phyloP scores from a whole-genome alignment of 2,888 invertebrate species.

The Phrixothrix hirtus region DNA sequence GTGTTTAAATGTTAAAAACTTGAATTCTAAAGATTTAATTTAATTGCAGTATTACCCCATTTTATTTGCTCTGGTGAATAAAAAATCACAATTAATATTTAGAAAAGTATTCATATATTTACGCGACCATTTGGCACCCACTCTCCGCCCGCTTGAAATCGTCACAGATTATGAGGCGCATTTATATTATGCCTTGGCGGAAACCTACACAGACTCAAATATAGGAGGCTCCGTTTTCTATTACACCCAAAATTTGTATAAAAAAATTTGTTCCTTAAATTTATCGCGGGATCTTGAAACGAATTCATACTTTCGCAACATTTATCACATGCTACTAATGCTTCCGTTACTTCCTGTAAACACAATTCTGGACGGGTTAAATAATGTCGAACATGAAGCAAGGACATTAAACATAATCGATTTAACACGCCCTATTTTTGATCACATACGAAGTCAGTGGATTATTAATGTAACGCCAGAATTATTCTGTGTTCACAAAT shows the following conservation, averaged over 20 bases:
- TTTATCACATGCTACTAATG: conserved; percentile 53
- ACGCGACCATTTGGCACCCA: conserved; percentile 45
- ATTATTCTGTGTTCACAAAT: conserved; percentile 50
- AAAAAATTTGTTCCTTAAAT: conserved; percentile 49
- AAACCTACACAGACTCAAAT: conserved; percentile 48
- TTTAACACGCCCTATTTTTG: conserved; percentile 42
- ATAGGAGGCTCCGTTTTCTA: conserved; percentile 53
- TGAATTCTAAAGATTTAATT: too few species aligned
- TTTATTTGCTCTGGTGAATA: conserved; percentile 46
- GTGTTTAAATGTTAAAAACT: not conserved
- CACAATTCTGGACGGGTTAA: conserved; percentile 49
- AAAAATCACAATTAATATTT: conserved; percentile 48
- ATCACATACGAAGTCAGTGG: conserved; percentile 47
- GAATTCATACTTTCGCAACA: conserved; percentile 48
- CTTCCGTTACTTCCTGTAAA: conserved; percentile 51
- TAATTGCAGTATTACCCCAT: conserved; percentile 52
- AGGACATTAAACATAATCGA: conserved; percentile 40
- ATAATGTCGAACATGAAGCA: conserved; percentile 49
- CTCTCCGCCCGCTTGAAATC: conserved; percentile 49
- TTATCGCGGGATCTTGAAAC: conserved; percentile 48
- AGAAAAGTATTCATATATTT: conserved; percentile 47
- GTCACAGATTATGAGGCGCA: conserved; percentile 52
- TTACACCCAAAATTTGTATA: conserved; percentile 52
- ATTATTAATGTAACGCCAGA: conserved; percentile 49
- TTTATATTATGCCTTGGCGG: conserved; percentile 50